Base-by-base conservation (phyloP, 2,888 invertebrate genomes). In the Andrena bucephala region DNA sequence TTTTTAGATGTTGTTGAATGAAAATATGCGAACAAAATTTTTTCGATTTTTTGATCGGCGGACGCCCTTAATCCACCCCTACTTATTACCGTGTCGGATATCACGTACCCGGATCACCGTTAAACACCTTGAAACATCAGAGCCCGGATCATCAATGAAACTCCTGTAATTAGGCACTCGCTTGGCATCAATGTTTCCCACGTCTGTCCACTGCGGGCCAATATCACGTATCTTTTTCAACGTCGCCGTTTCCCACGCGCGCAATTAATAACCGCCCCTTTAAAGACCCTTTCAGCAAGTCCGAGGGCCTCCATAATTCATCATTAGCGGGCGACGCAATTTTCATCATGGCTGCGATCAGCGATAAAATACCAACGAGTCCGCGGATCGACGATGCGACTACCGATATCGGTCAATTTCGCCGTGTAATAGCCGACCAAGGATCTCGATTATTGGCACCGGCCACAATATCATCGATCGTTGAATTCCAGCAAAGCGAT, bases 401-500 rank as follows among this genome's bases (percentile, higher is more conserved):
- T 36, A 48, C 60, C 65, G 60, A 81, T 83, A 77, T 70, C 59
- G 63, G 54, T 42, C 50, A 42, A 66, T 83, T 73, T 60, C 54
- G 8, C 10, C 48, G 29, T 13, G 27, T 65, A 62, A 65, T 67
- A 72, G 50, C 20, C 16, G 31, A 48, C 20, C 60, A 69, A 77
- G 72, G 66, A 86, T 82, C 63, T 77, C 66, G 75, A 63, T 80
- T 84, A 84, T 78, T 65, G 59, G 7, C 52, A 27, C 24, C 50
- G 59, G 52, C 81, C 78, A 78, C 42, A 2, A 65, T 72, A 75
- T 77, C 75, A 85, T 85, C 75, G 75, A 78, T 7, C 77, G 72
- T 80, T 88, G 81, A 84, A 83, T 85, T 88, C 84, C 84, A 78
- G 73, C 78, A 48, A 52, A 65, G 70, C 62, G 65, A 80, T 82